These are phyloP conservation scores for Prunella strophiata DNA, from an alignment of 2,797 vertebrate species.

Conservation along the genomic window DNA sequence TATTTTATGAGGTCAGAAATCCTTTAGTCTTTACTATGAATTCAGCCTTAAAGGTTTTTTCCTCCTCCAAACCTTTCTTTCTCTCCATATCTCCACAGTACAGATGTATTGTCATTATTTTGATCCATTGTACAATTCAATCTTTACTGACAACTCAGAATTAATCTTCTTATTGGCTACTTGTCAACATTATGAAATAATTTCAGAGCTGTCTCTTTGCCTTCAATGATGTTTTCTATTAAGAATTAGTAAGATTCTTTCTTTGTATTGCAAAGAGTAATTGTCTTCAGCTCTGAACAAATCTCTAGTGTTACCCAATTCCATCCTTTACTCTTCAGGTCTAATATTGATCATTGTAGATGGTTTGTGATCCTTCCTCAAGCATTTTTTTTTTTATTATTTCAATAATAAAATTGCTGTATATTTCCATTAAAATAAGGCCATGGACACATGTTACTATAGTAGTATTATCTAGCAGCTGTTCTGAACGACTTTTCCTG, in stretches of 20 bases:
- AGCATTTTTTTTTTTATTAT: background rate
- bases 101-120: background rate
- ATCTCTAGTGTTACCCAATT: background rate
- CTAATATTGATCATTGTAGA: background rate
- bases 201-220: conserved; percentile 6
- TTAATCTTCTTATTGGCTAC: background rate
- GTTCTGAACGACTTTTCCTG: background rate
- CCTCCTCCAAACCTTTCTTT: background rate
- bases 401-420: background rate
- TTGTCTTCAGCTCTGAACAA: background rate
- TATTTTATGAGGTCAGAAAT: background rate
- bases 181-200: background rate
- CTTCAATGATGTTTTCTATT: background rate
- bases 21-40: background rate
- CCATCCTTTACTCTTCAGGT: background rate
- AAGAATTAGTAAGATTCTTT: background rate
- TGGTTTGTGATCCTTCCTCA: background rate
- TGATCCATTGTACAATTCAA: background rate
- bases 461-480: background rate
- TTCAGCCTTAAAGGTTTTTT: background rate
- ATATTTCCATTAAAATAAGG: background rate
- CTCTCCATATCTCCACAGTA: background rate
- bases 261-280: background rate
- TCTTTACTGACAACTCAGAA: background rate
- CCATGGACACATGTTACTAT: fast-evolving